These are phyloP conservation scores for Pristis pectinata DNA, from an alignment of 2,797 vertebrate species.

Conservation along the genomic window DNA sequence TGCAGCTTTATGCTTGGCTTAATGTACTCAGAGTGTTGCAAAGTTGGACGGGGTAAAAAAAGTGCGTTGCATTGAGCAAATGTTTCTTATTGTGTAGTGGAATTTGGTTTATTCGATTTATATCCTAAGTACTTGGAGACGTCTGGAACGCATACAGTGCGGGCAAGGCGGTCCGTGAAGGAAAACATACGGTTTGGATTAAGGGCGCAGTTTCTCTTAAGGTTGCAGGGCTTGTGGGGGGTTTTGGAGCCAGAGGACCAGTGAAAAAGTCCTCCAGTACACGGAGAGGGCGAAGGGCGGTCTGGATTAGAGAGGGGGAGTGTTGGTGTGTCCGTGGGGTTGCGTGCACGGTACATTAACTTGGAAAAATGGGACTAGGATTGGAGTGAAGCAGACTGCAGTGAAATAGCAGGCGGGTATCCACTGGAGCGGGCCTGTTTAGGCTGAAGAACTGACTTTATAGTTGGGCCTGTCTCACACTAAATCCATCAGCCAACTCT, in stretches of 20 bases:
- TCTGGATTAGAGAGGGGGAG: not conserved
- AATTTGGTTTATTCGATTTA: not conserved
- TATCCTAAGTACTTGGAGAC: not conserved
- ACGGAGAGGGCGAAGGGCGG: not conserved
- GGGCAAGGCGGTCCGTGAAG: not conserved
- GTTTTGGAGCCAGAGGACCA: not conserved
- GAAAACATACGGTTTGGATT: slow-evolving; percentile 24
- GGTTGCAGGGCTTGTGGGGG: not conserved
- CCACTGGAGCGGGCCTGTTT: not conserved
- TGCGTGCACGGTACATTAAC: not conserved
- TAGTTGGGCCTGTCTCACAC: not conserved
- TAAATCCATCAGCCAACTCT: not conserved
- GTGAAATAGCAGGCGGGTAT: not conserved
- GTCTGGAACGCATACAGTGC: not conserved
- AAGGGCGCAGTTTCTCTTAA: not conserved
- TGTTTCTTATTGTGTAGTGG: not conserved
- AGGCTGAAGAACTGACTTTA: not conserved
- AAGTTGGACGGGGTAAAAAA: not conserved
- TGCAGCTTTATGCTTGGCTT: slow-evolving; percentile 44
- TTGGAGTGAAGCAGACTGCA: not conserved
- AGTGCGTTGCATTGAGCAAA: not conserved
- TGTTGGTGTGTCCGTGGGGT: too few relatives aligned
- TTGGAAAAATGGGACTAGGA: not conserved
- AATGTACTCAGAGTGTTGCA: slow-evolving; percentile 40
- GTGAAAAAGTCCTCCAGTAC: not conserved